Percentiles rank a stretch among this genome's conserved stretches.
phyloP scores from a whole-genome alignment of 37 sponge, comb jelly and placozoan genomes.

The Diacarnus erythraeanus region DNA sequence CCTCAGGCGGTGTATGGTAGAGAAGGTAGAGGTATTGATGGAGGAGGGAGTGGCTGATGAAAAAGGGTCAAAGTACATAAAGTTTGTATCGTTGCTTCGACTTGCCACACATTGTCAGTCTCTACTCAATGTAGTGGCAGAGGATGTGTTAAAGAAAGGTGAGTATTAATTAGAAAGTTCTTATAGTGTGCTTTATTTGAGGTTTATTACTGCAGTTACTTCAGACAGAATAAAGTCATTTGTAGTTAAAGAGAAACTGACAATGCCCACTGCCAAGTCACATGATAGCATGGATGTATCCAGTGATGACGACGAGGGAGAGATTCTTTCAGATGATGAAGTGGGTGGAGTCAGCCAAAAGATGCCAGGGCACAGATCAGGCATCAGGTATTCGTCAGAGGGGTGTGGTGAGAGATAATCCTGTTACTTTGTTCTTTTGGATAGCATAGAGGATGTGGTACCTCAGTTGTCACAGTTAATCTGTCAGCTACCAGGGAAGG shows the following conservation, averaged over 20 bases:
- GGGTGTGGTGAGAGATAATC: background rate
- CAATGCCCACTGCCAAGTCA: slow-evolving; percentile 17
- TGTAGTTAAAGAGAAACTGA: background rate
- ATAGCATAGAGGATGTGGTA: slow-evolving; percentile 35
- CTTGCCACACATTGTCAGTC: slow-evolving; percentile 13
- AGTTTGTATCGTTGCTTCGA: background rate
- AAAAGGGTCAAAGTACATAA: background rate
- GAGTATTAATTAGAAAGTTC: background rate
- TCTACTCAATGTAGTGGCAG: background rate
- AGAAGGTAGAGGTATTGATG: background rate
- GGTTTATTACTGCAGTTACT: slow-evolving; percentile 14
- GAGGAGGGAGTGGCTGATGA: background rate
- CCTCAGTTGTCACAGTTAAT: slow-evolving; percentile 8
- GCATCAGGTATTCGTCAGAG: background rate
- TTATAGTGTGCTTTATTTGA: background rate
- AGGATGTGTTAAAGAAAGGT: slow-evolving; percentile 5
- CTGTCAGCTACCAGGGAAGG: slow-evolving; percentile 16
- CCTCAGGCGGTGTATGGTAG: slow-evolving; percentile 16
- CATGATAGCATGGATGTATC: background rate
- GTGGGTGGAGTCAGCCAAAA: background rate
- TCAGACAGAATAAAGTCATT: background rate
- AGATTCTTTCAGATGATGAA: slow-evolving; percentile 32
- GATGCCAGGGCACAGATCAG: background rate
- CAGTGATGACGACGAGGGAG: slow-evolving; percentile 27
- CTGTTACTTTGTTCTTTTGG: background rate